A percentile compares a stretch with the other conserved stretches of the same genome.
These are phyloP conservation scores for Sparus aurata DNA, from an alignment of 2,797 vertebrate genomes.

Conservation along the genomic window DNA sequence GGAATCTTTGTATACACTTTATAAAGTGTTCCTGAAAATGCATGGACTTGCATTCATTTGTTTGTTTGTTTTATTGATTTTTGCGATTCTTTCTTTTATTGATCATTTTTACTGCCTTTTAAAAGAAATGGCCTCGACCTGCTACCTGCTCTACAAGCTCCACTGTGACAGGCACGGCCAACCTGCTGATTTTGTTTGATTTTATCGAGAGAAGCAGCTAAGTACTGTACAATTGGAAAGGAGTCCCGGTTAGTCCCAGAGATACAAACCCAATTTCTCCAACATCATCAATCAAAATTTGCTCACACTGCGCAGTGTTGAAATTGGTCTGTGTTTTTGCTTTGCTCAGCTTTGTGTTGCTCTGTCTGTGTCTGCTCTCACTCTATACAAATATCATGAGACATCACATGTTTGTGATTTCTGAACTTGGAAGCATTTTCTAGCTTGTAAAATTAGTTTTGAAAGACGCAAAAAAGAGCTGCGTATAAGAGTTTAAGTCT, in stretches of 20 bases:
- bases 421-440: slow-evolving; percentile 10
- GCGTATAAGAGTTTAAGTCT: slow-evolving; percentile 18
- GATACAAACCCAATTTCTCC: slow-evolving; percentile 50
- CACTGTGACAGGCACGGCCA: neutral
- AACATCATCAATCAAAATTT: slow-evolving; percentile 60
- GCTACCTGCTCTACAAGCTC: neutral
- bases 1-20: too few relatives aligned
- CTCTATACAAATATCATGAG: slow-evolving; percentile 28
- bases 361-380: slow-evolving; percentile 3
- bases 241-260: slow-evolving; percentile 47
- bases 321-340: slow-evolving; percentile 42
- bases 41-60: too few relatives aligned
- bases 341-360: slow-evolving; percentile 19
- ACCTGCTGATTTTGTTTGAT: slow-evolving; percentile 36
- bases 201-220: slow-evolving; percentile 42
- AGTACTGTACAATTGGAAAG: slow-evolving; percentile 34
- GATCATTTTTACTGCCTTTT: too few relatives aligned
- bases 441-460: slow-evolving; percentile 32
- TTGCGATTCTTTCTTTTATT: too few relatives aligned
- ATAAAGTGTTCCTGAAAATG: too few relatives aligned
- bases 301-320: slow-evolving; percentile 30
- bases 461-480: slow-evolving; percentile 21
- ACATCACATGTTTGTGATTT: slow-evolving; percentile 14
- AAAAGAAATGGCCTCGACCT: neutral
- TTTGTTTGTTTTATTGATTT: too few relatives aligned